These are phyloP conservation scores for Zophobas atratus DNA, from an alignment of 1,140 invertebrate genomes.

Conservation along the genomic window DNA sequence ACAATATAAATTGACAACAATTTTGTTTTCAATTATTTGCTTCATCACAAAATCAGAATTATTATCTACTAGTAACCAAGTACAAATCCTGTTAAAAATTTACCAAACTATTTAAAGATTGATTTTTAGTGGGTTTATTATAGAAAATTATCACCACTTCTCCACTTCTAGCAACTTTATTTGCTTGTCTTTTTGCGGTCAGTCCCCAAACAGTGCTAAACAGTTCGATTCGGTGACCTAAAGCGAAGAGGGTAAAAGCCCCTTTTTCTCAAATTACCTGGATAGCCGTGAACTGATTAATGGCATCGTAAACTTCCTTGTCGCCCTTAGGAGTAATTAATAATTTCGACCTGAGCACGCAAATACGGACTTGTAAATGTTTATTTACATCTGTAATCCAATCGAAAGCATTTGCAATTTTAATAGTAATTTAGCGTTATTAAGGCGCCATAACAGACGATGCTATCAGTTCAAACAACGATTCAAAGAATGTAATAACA, in stretches of 20 bases:
- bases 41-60: too few species aligned
- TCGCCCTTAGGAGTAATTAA: conserved; percentile 17
- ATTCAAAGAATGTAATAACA: conserved; percentile 49
- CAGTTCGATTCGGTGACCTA: not conserved
- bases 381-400: conserved; percentile 26
- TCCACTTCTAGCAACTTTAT: not conserved
- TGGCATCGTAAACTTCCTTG: conserved; percentile 22
- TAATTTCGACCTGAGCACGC: conserved; percentile 10
- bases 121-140: too few species aligned
- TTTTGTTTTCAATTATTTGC: too few species aligned
- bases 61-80: too few species aligned
- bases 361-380: conserved; percentile 35
- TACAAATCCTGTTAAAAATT: too few species aligned
- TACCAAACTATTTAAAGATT: too few species aligned
- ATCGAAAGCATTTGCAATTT: conserved; percentile 14
- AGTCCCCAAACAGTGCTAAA: not conserved
- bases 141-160: too few species aligned
- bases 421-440: conserved; percentile 28
- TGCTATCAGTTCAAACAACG: conserved; percentile 44
- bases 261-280: not conserved
- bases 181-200: not conserved
- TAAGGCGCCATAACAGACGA: conserved; percentile 43
- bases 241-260: conserved; percentile 1
- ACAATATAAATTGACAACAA: too few species aligned
- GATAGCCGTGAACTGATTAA: conserved; percentile 11